These are phyloP conservation scores for Polymixis flavicincta DNA, from an alignment of 2,888 invertebrate species.

Conservation along the genomic window DNA sequence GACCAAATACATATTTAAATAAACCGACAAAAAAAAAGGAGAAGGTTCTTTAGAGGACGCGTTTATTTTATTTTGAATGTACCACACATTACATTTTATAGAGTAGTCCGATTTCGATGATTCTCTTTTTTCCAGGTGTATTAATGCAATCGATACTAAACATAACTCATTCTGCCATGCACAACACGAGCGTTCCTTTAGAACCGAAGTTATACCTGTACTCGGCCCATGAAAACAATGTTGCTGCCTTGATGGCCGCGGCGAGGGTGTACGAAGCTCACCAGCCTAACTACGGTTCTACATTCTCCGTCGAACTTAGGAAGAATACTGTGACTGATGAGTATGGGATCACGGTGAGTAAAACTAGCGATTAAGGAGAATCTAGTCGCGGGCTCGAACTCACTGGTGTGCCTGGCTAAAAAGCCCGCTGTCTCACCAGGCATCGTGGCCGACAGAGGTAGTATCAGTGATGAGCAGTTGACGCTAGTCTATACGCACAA, in stretches of 20 bases:
- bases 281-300: conserved; percentile 90
- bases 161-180: conserved; percentile 74
- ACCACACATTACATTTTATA: no score
- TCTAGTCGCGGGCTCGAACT: no score
- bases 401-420: no score
- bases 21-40: no score
- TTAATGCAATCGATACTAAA: conserved; percentile 88
- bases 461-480: no score
- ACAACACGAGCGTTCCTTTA: conserved; percentile 81
- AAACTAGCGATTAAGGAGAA: background rate
- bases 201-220: conserved; percentile 87
- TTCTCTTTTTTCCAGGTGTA: conserved; percentile 77
- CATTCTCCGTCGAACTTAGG: conserved; percentile 90
- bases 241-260: conserved; percentile 90
- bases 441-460: no score
- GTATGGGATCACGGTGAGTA: conserved; percentile 86
- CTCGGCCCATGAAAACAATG: conserved; percentile 92
- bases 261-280: conserved; percentile 89
- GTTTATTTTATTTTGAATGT: no score
- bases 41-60: no score
- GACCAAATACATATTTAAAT: no score
- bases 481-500: no score
- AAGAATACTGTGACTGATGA: conserved; percentile 70
- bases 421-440: no score
- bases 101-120: no score